A percentile compares a stretch with the other conserved stretches of the same genome.
Conservation (phyloP, 2,113 vertebrate species). For the Rhinolophus sinicus region DNA sequence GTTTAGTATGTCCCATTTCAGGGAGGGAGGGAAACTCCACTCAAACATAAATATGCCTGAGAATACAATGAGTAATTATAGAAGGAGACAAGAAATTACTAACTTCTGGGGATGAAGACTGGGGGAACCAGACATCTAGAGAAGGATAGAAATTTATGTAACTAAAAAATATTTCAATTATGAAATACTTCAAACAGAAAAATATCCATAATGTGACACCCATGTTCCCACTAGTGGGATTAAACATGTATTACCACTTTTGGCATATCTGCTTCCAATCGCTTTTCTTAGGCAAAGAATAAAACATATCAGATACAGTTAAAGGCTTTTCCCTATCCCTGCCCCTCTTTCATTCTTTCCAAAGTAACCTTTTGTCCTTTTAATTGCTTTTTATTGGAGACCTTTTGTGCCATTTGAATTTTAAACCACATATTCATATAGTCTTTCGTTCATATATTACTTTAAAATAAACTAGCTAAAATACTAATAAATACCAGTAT, state of each 20-base stretch:
- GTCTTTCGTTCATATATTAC: not conserved
- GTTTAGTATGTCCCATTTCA: not conserved
- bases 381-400: not conserved
- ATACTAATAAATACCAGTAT: not conserved
- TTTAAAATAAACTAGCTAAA: conserved; percentile 39
- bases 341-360: not conserved
- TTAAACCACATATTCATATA: not conserved
- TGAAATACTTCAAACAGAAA: conserved; percentile 3
- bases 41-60: not conserved
- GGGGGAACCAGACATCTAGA: not conserved
- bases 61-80: not conserved
- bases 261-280: not conserved
- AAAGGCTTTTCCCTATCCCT: not conserved
- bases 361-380: not conserved
- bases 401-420: not conserved
- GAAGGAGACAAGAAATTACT: not conserved
- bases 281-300: not conserved
- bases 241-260: not conserved
- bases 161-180: not conserved
- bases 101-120: not conserved
- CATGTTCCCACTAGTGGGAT: not conserved
- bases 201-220: not conserved
- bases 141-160: not conserved
- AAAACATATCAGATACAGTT: not conserved
- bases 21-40: not conserved